Evolutionary conservation across 2,888 invertebrate species (phyloP), one percentile per base, ranked within the genome.

Genomic region (Scotopteryx bipunctaria): DNA sequence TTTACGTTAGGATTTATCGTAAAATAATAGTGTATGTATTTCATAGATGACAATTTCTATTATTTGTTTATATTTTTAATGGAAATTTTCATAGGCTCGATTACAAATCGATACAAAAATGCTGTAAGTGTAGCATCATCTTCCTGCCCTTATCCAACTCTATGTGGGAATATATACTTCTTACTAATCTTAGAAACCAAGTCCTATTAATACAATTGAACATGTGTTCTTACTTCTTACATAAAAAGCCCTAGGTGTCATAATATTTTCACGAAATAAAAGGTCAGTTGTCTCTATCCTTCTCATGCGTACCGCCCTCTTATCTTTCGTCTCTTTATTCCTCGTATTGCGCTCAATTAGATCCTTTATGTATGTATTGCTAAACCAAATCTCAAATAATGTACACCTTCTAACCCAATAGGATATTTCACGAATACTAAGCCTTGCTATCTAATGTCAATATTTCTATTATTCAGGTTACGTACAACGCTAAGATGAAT

Each of bases 251-350:
- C 9, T 27, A 16, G 14, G 21, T 43, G 17, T 29, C 23, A 47
- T 41, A 41, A 42, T 41, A 45, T 52, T 46, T 42, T 42, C 11
- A 52, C 46, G 15, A 64, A 49, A 36, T 33, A 61, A 66, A 65
- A 61, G 57, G 57, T 63, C 59, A 63, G 27, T 52, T 57, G 41
- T 55, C n/a, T 62, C 61, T 37, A 23, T 66, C 62, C 55, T 60
- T 61, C 45, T 62, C 53, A 25, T 40, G 43, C 53, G 38, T 61
- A 21, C 43, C 33, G 45, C 31, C 52, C 29, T 44, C 37, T 49
- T 36, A 43, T 60, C 58, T 52, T 47, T 57, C 40, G 58, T 41
- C 46, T 48, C 51, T 29, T 59, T 54, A 52, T 54, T 52, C 40
- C 53, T 55, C 51, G 31, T 35, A 61, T 35, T 56, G 50, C 57